phyloP scores from a whole-genome alignment of 2,888 invertebrate species.

The Stenodema calcarata region DNA sequence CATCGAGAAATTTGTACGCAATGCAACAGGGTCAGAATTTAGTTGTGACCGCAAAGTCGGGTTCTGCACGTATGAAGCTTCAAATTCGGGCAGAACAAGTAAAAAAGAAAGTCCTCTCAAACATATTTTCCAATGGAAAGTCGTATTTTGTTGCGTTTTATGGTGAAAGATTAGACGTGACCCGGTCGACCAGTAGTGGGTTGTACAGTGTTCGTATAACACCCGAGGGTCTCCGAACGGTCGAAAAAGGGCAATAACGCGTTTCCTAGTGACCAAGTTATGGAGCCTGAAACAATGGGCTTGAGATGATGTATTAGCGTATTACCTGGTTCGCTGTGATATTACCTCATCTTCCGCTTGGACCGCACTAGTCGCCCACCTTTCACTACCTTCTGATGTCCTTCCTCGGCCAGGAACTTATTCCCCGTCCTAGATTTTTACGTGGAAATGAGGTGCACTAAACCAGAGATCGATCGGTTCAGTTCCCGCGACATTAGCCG shows the following conservation, averaged over 20 bases:
- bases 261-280: neutral
- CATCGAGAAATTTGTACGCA: no score
- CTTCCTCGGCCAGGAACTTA: neutral
- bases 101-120: no score
- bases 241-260: neutral
- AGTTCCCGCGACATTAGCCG: neutral
- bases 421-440: neutral
- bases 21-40: no score
- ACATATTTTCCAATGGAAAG: no score
- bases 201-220: no score
- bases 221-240: neutral
- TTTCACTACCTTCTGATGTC: neutral
- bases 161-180: no score
- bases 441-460: neutral
- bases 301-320: neutral
- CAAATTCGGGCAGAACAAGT: no score
- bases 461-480: neutral
- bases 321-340: neutral
- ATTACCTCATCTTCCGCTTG: conserved; percentile 15
- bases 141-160: no score
- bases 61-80: no score
- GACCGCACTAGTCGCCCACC: neutral
- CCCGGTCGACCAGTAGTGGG: no score
- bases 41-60: no score
- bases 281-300: neutral